Percentiles rank a stretch among this genome's conserved stretches.
phyloP scores from a whole-genome alignment of 2,888 invertebrate species.

The Drosophila robusta region DNA sequence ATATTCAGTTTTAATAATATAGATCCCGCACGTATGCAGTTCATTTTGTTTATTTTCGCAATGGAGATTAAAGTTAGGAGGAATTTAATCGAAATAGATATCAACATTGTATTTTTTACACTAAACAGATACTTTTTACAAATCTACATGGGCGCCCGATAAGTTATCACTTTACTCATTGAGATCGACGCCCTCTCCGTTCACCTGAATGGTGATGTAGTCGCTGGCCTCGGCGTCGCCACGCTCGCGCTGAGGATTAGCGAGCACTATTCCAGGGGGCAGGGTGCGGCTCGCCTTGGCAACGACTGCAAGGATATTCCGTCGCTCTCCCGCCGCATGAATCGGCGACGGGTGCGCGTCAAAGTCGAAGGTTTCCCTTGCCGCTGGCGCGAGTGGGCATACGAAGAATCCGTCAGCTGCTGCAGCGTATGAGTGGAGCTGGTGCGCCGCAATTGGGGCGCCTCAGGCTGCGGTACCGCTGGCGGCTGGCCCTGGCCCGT shows the following conservation, averaged over 20 bases:
- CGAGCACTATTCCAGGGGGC: slow-evolving; percentile 17
- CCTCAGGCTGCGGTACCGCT: slow-evolving; percentile 24
- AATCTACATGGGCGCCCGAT: slow-evolving; percentile 6
- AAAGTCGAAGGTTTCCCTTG: slow-evolving; percentile 68
- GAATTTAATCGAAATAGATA: slow-evolving; percentile 16
- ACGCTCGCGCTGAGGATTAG: slow-evolving; percentile 19
- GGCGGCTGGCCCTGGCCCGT: slow-evolving; percentile 23
- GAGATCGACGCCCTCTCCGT: slow-evolving; percentile 78
- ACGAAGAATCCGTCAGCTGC: slow-evolving; percentile 71
- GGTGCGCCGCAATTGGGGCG: slow-evolving; percentile 40
- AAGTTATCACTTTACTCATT: slow-evolving; percentile 47
- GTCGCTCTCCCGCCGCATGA: slow-evolving; percentile 65
- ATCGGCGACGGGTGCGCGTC: slow-evolving; percentile 70
- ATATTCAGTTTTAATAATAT: too few species aligned
- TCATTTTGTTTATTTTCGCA: slow-evolving; percentile 5
- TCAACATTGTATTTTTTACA: slow-evolving; percentile 12
- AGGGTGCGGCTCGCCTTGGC: slow-evolving; percentile 23
- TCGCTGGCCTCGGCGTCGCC: slow-evolving; percentile 37
- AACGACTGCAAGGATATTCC: slow-evolving; percentile 67
- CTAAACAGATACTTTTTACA: slow-evolving; percentile 30
- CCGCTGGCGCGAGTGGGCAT: slow-evolving; percentile 72
- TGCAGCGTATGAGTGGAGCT: slow-evolving; percentile 64
- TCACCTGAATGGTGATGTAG: slow-evolving; percentile 71
- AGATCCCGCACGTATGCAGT: not conserved
- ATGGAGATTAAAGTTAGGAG: slow-evolving; percentile 6